Base-by-base conservation (phyloP, 2,888 invertebrate genomes). In the Erpobdella octoculata region DNA sequence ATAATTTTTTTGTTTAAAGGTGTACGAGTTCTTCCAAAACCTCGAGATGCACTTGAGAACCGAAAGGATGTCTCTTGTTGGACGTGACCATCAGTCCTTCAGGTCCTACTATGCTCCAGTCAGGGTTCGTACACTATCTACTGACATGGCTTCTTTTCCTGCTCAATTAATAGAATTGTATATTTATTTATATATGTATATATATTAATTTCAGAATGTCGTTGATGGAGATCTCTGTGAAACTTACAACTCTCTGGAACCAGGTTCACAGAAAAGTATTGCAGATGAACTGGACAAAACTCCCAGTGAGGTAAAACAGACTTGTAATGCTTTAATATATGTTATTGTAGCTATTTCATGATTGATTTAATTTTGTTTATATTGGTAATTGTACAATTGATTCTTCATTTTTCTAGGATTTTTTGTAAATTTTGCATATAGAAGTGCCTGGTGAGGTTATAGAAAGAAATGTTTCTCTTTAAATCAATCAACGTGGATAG, bases 21-120 rank as follows among this genome's bases (percentile, higher is more conserved):
- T 98, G 84, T 95, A 94, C 78, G 98, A 98, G 82, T 97, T 98
- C 83, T 98, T 98, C 86, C 96, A 97, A 81, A 95, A 97, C 85
- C 86, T 98, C 75, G 98, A 98, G 84, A 98, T 99, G 97, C 96
- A 99, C 83, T 93, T 99, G 93, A 86, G 98, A 69, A 92, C 93
- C 76, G 97, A 98, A 83, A 91, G 95, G 84, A 88, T 94, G 0
- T 96, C 98, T 0, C 85, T 99, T 0, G 95, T 96, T 84, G 98
- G 98, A 0, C 86, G 98, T 28, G 98, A 99, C 84, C 98, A 99
- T 83, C 86, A 98, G 36, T 93, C 95, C 0, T 99, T 91, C 84
- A 88, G 98, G 78, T 96, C 96, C 73, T 95, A 93, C 80, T 97
- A 97, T 84, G 96, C 92, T 82, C 95, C 98, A 41, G 92, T 95